Evolutionary conservation across 2,888 invertebrate genomes (phyloP).

Genomic region (Drosophila maculinotata): DNA sequence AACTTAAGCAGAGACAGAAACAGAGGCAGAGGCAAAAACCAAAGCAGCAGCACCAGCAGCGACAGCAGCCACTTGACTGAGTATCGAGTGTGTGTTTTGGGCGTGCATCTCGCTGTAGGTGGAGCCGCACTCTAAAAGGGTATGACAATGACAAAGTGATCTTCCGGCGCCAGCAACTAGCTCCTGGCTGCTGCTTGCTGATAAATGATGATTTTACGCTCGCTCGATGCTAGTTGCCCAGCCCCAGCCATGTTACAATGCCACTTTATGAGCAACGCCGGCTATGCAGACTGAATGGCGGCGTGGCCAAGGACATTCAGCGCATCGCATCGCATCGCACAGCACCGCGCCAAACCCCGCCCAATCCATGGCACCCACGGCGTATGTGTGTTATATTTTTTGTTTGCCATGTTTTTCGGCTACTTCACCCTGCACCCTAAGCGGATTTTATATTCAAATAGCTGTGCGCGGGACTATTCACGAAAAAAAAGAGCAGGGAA

Average conservation of each 20-base stretch:
- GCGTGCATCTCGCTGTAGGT: conserved; percentile 37
- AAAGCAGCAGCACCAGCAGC: neutral
- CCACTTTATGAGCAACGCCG: conserved; percentile 69
- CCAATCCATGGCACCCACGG: conserved; percentile 32
- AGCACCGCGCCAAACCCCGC: conserved; percentile 6
- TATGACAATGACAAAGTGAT: conserved; percentile 82
- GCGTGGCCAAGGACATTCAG: conserved; percentile 49
- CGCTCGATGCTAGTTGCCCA: conserved; percentile 48
- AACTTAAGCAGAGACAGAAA: conserved; percentile 27
- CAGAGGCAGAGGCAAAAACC: conserved; percentile 11
- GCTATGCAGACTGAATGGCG: conserved; percentile 51
- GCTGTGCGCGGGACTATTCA: conserved; percentile 23
- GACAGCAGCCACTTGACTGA: conserved; percentile 30
- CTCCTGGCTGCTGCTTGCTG: conserved; percentile 41
- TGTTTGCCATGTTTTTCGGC: conserved; percentile 24
- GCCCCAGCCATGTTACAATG: conserved; percentile 59
- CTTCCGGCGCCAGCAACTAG: conserved; percentile 72
- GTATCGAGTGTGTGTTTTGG: conserved; percentile 30
- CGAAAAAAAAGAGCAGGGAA: conserved; percentile 13
- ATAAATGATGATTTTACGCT: conserved; percentile 74
- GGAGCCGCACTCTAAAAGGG: conserved; percentile 53
- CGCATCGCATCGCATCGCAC: conserved; percentile 23
- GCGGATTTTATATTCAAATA: conserved; percentile 74
- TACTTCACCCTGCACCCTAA: conserved; percentile 53
- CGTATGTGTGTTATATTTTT: conserved; percentile 41